Conservation (phyloP, 1,140 invertebrate species). For the Halesus radiatus region DNA sequence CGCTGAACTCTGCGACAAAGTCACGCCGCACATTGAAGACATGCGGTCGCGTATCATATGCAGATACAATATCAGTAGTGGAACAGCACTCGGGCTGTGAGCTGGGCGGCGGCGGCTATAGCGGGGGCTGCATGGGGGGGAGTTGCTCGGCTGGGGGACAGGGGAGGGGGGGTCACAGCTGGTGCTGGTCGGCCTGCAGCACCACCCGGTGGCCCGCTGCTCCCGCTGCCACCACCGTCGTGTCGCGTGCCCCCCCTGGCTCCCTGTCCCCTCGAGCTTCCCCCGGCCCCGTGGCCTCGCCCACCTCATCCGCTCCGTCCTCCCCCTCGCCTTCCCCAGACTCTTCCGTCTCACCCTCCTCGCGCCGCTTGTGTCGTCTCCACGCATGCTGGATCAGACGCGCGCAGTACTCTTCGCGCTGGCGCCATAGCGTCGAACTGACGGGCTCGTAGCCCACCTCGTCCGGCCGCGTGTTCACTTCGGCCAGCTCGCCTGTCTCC, state of each 20-base stretch:
- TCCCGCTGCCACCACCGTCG: conserved; percentile 87
- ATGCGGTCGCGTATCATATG: conserved; percentile 29
- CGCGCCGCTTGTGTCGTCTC: conserved; percentile 85
- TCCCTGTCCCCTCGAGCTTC: conserved; percentile 85
- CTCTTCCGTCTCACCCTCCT: conserved; percentile 63
- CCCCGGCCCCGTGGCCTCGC: conserved; percentile 60
- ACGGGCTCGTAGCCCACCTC: conserved; percentile 92
- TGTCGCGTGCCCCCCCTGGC: conserved; percentile 71
- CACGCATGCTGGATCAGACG: conserved; percentile 95
- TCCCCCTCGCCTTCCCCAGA: conserved; percentile 58
- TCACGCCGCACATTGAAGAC: conserved; percentile 45
- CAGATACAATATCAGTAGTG: conserved; percentile 21
- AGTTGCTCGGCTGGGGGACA: conserved; percentile 61
- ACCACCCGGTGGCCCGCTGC: conserved; percentile 89
- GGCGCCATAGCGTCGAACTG: conserved; percentile 93
- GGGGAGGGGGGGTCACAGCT: conserved; percentile 69
- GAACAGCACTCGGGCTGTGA: conserved; percentile 55
- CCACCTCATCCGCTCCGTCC: conserved; percentile 65
- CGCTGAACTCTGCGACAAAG: conserved; percentile 61
- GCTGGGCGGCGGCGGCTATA: conserved; percentile 58
- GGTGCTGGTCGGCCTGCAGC: conserved; percentile 80
- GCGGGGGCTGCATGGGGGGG: conserved; percentile 58
- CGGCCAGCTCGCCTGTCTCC: conserved; percentile 86
- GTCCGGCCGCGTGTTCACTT: conserved; percentile 83
- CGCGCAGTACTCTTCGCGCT: conserved; percentile 96